phyloP scores from a whole-genome alignment of 1,140 invertebrate species.

The Tetraneura akinire region DNA sequence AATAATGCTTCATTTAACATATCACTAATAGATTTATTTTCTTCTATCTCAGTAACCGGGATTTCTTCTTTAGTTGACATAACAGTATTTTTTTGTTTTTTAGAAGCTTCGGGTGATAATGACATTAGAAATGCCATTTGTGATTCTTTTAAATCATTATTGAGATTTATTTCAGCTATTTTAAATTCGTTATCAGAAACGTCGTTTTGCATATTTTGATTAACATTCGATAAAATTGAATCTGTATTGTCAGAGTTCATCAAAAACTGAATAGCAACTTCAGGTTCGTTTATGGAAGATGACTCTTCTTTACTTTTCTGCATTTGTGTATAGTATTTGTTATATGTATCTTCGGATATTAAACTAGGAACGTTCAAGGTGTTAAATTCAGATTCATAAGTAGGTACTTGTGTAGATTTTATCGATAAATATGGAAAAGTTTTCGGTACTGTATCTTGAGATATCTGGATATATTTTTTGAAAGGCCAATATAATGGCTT shows the following conservation, averaged over 20 bases:
- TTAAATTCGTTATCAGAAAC: neutral
- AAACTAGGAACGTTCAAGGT: neutral
- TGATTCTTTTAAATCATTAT: neutral
- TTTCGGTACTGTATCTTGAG: neutral
- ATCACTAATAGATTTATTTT: neutral
- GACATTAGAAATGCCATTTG: neutral
- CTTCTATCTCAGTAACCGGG: neutral
- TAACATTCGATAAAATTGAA: neutral
- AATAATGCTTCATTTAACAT: neutral
- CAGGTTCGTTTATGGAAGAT: neutral
- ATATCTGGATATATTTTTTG: neutral
- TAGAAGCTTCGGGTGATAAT: neutral
- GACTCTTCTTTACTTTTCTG: neutral
- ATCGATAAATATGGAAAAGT: neutral
- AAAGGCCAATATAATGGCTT: neutral
- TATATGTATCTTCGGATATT: neutral
- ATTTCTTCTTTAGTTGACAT: neutral
- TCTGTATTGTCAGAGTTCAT: neutral
- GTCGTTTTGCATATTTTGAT: neutral
- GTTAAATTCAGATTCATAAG: neutral
- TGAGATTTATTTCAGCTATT: neutral
- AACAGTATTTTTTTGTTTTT: neutral
- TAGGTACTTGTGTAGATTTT: neutral
- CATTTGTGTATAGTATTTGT: neutral
- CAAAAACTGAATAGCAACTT: neutral